Evolutionary conservation across 2,113 vertebrate species (phyloP).

Genomic region (Catharus bicknelli): DNA sequence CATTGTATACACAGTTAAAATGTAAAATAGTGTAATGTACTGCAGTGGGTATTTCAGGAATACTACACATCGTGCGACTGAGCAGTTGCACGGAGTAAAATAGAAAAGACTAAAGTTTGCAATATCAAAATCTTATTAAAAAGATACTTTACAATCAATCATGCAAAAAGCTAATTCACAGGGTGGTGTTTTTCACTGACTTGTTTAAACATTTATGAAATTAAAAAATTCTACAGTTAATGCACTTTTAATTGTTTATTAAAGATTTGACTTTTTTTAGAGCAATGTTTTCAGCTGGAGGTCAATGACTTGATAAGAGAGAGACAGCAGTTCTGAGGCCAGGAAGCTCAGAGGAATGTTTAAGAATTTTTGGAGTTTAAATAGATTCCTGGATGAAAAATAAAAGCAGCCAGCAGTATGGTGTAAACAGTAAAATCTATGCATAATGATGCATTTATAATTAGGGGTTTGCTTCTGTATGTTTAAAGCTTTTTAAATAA

Average conservation of each 20-base stretch:
- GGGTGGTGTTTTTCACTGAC: conserved; percentile 75
- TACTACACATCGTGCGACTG: neutral
- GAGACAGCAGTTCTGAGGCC: conserved; percentile 58
- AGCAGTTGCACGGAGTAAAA: neutral
- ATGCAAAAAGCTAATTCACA: conserved; percentile 74
- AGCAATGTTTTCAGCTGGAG: conserved; percentile 68
- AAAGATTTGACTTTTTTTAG: conserved; percentile 69
- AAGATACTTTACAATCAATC: conserved; percentile 70
- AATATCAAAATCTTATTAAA: conserved; percentile 68
- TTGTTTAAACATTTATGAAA: conserved; percentile 71
- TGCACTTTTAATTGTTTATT: conserved; percentile 75
- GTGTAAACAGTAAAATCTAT: conserved; percentile 57
- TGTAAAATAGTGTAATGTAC: conserved; percentile 60
- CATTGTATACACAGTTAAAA: conserved; percentile 55
- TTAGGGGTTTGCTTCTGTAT: conserved; percentile 67
- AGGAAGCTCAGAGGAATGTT: conserved; percentile 57
- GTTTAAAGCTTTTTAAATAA: conserved; percentile 68
- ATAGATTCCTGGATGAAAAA: conserved; percentile 51
- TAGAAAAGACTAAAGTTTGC: conserved; percentile 61
- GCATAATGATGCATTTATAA: conserved; percentile 52
- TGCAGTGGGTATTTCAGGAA: conserved; percentile 49
- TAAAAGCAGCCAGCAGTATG: conserved; percentile 58
- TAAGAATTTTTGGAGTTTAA: conserved; percentile 49
- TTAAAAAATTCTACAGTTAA: conserved; percentile 70
- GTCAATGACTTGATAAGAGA: conserved; percentile 63